A percentile compares a stretch with the other conserved stretches of the same genome.
phyloP scores from a whole-genome alignment of 2,888 invertebrate genomes.

The Phanerotoma sp. region DNA sequence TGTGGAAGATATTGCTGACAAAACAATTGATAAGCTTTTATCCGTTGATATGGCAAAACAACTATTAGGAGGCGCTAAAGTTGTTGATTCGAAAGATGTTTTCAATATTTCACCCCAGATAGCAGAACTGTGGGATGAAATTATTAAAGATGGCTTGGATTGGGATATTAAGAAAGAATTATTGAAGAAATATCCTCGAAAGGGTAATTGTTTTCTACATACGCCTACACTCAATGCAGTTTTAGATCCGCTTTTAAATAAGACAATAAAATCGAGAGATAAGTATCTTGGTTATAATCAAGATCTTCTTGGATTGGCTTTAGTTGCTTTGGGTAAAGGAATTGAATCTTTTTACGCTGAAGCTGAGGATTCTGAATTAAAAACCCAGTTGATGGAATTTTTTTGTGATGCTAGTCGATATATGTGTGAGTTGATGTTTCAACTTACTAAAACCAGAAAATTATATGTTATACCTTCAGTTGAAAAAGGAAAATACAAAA shows the following conservation, averaged over 20 bases:
- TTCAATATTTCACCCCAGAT: no score
- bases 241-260: conserved; percentile 17
- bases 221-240: conserved; percentile 21
- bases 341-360: conserved; percentile 19
- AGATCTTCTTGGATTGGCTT: background rate
- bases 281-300: conserved; percentile 6
- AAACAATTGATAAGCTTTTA: no score
- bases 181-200: no score
- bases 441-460: background rate
- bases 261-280: conserved; percentile 19
- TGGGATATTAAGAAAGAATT: no score
- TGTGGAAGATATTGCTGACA: no score
- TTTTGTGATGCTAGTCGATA: background rate
- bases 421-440: background rate
- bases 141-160: no score
- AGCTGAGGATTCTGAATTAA: conserved; percentile 11
- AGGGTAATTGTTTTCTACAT: no score
- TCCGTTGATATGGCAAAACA: no score
- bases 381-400: background rate
- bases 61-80: no score
- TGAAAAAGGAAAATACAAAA: background rate
- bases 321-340: conserved; percentile 7
- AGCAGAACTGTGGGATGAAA: no score
- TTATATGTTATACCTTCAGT: background rate
- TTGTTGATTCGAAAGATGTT: no score